Base-by-base conservation (phyloP, 2,797 vertebrate genomes). In the Cygnus olor region DNA sequence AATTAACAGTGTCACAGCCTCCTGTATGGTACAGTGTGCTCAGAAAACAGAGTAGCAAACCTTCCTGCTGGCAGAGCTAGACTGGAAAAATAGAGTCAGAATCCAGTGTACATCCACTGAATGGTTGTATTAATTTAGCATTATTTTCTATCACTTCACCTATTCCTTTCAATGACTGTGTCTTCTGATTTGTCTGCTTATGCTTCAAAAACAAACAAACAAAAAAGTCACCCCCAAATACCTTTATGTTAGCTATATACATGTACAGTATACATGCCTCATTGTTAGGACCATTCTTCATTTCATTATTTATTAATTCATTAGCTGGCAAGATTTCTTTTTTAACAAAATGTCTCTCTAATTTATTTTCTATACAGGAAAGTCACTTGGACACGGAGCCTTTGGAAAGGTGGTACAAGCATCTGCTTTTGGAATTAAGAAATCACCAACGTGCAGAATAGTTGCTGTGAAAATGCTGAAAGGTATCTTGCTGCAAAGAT, bases 381-480 rank as follows among this genome's bases (percentile, higher is more conserved):
- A 99, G 92, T 98, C 98, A 42, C 98, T 99, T 66, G 99, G 99
- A 56, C 98, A 98, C 0, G 99, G 99, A 65, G 99, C 99, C 66
- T 99, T 99, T 30, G 99, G 99, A 40, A 99, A 98, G 95, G 99
- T 99, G 93, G 98, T 99, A 61, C 99, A 99, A 97, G 99, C 99
- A 1, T 98, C 98, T 42, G 99, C 99, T 8, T 99, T 99, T 80
- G 99, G 99, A 81, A 99, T 99, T 69, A 98, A 98, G 88, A 98
- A 97, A 85, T 97, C 98, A n/a, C 97, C 98, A 87, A 98, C 98
- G 6, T 99, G 98, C 98, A 98, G 97, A 94, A 99, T 98, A 8
- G 99, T 99, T 85, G 99, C 99, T 49, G 99, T 99, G 56, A 99
- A 99, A 96, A 99, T 99, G 99, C 98, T 99, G 81, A 99, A 99